These are phyloP conservation scores for Melanocharis versteri DNA, from an alignment of 2,113 vertebrate species.

Conservation along the genomic window DNA sequence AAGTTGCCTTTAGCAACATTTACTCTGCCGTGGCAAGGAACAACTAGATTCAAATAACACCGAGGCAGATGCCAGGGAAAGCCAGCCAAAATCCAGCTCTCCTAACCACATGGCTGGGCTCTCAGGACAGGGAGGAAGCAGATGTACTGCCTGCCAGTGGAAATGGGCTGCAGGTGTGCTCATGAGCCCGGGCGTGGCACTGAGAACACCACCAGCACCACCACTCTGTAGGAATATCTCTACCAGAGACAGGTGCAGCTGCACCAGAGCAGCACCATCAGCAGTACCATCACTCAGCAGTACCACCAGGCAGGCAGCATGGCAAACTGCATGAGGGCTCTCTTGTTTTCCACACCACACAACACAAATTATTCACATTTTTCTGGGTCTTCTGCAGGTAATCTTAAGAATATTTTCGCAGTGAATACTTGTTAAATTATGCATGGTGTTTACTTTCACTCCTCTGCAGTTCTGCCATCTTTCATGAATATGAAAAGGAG, in stretches of 20 bases:
- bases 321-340: not conserved
- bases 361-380: not conserved
- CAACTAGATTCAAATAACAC: not conserved
- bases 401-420: not conserved
- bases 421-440: slow-evolving; percentile 44
- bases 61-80: not conserved
- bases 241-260: not conserved
- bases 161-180: not conserved
- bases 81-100: not conserved
- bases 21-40: not conserved
- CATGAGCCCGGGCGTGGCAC: rapidly evolving
- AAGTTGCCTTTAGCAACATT: not conserved
- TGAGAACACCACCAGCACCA: not conserved
- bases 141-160: not conserved
- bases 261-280: not conserved
- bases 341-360: not conserved
- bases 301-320: not conserved
- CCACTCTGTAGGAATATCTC: not conserved
- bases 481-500: slow-evolving; percentile 2
- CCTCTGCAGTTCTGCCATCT: not conserved
- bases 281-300: not conserved
- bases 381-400: slow-evolving; percentile 31
- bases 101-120: not conserved
- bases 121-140: not conserved
- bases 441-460: slow-evolving; percentile 44